Evolutionary conservation across 2,888 invertebrate genomes (phyloP).

Genomic region (Mimas tiliae): DNA sequence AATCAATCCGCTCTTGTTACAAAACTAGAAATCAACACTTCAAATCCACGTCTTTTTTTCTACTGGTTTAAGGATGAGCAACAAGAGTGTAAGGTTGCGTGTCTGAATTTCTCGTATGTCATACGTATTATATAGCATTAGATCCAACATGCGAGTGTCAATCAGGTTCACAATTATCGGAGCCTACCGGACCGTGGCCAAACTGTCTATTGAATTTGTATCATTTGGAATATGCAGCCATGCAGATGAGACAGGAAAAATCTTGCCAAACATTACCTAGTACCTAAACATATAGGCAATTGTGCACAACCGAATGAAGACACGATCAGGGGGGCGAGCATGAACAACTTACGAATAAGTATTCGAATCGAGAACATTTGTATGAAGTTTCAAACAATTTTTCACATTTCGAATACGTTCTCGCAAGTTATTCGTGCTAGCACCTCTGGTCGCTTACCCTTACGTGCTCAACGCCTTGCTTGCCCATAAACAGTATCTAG

Average conservation of each 20-base stretch:
- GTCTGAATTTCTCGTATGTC: not conserved
- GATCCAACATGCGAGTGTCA: conserved; percentile 35
- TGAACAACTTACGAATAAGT: no score
- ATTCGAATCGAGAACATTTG: no score
- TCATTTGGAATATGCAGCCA: conserved; percentile 4
- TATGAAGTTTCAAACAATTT: no score
- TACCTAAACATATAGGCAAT: not conserved
- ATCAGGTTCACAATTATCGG: conserved; percentile 74
- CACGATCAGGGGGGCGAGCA: no score
- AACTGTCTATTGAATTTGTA: conserved; percentile 57
- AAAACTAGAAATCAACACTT: not conserved
- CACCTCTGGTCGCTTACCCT: no score
- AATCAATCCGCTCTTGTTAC: no score
- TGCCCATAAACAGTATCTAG: no score
- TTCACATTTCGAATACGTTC: no score
- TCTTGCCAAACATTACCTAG: not conserved
- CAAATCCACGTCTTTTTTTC: not conserved
- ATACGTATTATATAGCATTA: conserved; percentile 25
- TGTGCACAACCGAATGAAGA: no score
- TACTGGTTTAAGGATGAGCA: not conserved
- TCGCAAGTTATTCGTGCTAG: no score
- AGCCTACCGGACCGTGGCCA: conserved; percentile 64
- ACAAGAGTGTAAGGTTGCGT: not conserved
- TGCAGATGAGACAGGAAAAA: conserved; percentile 4
- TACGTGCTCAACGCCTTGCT: no score